These are phyloP conservation scores for Sinopyrophorus schimmeli DNA, from an alignment of 2,888 invertebrate species.

Conservation along the genomic window DNA sequence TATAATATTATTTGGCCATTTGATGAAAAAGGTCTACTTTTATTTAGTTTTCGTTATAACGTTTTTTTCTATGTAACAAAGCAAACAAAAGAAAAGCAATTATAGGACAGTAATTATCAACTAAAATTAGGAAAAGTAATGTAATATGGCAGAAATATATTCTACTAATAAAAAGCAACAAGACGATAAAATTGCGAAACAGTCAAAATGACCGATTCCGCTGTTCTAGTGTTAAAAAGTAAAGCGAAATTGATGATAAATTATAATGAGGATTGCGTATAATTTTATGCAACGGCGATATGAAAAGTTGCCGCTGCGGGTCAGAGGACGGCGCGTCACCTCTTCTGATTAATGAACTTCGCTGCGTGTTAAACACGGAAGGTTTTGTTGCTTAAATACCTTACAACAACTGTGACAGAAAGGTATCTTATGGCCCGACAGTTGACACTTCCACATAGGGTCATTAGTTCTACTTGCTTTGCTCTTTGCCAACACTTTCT, in stretches of 20 bases:
- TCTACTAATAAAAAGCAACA: too few species aligned
- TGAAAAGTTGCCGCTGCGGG: conserved; percentile 26
- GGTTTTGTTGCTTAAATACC: conserved; percentile 53
- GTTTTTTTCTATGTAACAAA: neutral
- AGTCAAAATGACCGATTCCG: too few species aligned
- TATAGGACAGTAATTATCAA: too few species aligned
- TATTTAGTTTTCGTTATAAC: too few species aligned
- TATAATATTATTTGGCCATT: too few species aligned
- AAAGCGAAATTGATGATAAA: too few species aligned
- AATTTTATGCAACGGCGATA: conserved; percentile 25
- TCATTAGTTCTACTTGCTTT: conserved; percentile 40
- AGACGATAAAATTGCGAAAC: too few species aligned
- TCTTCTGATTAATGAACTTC: conserved; percentile 54
- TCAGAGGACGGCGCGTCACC: conserved; percentile 42
- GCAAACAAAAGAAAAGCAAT: neutral
- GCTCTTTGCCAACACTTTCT: conserved; percentile 30
- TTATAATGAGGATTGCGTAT: conserved; percentile 41
- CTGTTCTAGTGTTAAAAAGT: too few species aligned
- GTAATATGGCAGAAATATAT: too few species aligned
- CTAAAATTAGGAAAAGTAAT: too few species aligned
- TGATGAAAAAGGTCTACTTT: too few species aligned
- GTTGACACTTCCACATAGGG: conserved; percentile 44
- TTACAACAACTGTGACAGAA: conserved; percentile 48
- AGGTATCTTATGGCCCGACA: conserved; percentile 44
- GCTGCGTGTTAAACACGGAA: conserved; percentile 51